Conservation (phyloP, 2,113 vertebrate species). For the Myocastor coypus region DNA sequence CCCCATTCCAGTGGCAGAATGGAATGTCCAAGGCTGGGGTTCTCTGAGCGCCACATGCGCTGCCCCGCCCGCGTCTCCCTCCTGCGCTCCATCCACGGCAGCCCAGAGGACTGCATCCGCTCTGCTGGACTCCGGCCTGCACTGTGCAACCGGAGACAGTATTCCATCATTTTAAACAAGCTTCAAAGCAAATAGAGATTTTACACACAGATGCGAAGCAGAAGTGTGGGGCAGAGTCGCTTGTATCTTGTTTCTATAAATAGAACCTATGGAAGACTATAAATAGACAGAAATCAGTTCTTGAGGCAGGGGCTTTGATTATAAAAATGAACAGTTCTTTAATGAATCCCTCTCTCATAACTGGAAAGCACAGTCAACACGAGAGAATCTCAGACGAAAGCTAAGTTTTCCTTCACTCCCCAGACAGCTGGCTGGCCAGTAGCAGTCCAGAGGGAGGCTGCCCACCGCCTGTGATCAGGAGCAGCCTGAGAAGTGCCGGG, state of each 20-base stretch:
- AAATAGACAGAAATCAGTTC: slow-evolving; percentile 30
- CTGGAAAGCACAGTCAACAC: neutral
- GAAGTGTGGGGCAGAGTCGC: neutral
- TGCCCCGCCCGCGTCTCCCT: neutral
- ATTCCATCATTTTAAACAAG: neutral
- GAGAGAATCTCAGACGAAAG: neutral
- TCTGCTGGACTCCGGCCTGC: neutral
- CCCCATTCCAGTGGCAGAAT: neutral
- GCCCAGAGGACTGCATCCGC: neutral
- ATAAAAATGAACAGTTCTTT: slow-evolving; percentile 42
- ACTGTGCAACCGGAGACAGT: neutral
- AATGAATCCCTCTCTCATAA: neutral
- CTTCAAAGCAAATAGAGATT: neutral
- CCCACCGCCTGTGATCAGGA: neutral
- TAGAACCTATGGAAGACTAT: neutral
- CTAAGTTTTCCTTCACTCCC: neutral
- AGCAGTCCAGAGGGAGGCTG: neutral
- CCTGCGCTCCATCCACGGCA: neutral
- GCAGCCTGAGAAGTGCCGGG: neutral
- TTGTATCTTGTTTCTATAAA: neutral
- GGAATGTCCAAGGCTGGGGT: neutral
- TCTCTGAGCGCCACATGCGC: neutral
- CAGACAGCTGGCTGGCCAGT: too few species aligned
- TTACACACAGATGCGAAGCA: neutral
- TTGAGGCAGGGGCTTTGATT: neutral